Conservation (phyloP, 2,888 invertebrate genomes). For the Rugalucina vietnamica region DNA sequence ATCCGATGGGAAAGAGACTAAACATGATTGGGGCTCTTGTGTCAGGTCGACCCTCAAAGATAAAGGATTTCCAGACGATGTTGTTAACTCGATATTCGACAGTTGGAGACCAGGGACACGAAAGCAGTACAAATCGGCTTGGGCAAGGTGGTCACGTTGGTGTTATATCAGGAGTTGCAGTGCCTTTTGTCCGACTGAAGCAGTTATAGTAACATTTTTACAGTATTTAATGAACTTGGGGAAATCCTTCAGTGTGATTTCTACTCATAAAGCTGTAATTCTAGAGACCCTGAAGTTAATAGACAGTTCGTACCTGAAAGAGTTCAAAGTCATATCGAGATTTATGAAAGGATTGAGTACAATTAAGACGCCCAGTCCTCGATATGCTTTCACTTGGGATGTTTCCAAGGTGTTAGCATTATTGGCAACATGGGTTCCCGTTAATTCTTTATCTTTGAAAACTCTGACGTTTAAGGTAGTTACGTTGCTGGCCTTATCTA, state of each 20-base stretch:
- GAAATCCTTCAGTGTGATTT: slow-evolving; percentile 6
- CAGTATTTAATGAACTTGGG: not conserved
- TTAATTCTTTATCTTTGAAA: slow-evolving; percentile 1
- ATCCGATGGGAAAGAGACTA: slow-evolving; percentile 31
- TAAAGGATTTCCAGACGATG: slow-evolving; percentile 37
- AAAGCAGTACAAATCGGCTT: slow-evolving; percentile 42
- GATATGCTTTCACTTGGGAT: slow-evolving; percentile 36
- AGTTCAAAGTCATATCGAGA: slow-evolving; percentile 17
- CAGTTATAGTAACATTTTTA: slow-evolving; percentile 26
- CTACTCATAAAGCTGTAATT: slow-evolving; percentile 32
- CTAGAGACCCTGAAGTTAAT: slow-evolving; percentile 35
- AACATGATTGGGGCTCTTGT: slow-evolving; percentile 33
- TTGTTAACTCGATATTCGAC: slow-evolving; percentile 19
- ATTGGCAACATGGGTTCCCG: not conserved
- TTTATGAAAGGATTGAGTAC: slow-evolving; percentile 44
- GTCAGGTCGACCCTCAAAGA: slow-evolving; percentile 41
- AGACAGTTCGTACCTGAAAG: not conserved
- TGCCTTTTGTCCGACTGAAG: slow-evolving; percentile 42
- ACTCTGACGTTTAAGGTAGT: slow-evolving; percentile 30
- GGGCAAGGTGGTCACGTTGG: slow-evolving; percentile 51
- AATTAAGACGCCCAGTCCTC: slow-evolving; percentile 18
- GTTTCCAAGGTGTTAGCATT: slow-evolving; percentile 28
- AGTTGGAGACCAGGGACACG: slow-evolving; percentile 33
- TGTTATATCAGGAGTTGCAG: slow-evolving; percentile 28
- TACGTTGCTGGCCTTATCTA: slow-evolving; percentile 11